These are phyloP conservation scores for Achroia grisella DNA, from an alignment of 1,140 invertebrate genomes.

Conservation along the genomic window DNA sequence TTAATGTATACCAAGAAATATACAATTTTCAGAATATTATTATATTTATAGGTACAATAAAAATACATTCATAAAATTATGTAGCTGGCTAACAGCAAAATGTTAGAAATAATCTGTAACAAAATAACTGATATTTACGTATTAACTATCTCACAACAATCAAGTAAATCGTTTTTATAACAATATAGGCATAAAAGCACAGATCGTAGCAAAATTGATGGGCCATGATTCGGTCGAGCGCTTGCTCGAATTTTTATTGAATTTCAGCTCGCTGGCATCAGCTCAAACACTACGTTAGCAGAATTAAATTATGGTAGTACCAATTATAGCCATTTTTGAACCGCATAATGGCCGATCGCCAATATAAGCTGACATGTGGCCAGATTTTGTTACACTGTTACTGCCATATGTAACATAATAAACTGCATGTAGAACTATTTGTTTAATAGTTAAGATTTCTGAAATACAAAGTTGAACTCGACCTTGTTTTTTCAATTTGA, in stretches of 20 bases:
- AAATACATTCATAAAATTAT: no score
- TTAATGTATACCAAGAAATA: no score
- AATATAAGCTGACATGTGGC: constrained; percentile 38
- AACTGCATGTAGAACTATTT: not conserved
- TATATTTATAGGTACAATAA: no score
- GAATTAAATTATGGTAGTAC: constrained; percentile 59
- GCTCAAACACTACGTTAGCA: constrained; percentile 57
- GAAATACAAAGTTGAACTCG: no score
- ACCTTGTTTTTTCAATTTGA: no score
- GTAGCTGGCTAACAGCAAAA: no score
- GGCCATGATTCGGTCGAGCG: constrained; percentile 23
- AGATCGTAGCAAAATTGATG: constrained; percentile 34
- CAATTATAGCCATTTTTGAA: constrained; percentile 61
- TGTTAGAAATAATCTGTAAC: no score
- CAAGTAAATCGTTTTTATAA: no score
- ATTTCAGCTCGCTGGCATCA: constrained; percentile 47
- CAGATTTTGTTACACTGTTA: constrained; percentile 19
- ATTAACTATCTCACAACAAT: no score
- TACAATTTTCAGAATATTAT: no score
- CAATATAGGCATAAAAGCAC: not conserved
- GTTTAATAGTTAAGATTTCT: not conserved
- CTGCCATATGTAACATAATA: no score
- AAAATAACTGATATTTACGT: no score
- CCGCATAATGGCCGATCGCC: constrained; percentile 49
- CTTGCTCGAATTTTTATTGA: constrained; percentile 50